Conservation (phyloP, 1,140 invertebrate genomes). For the Saccostrea glomerata region DNA sequence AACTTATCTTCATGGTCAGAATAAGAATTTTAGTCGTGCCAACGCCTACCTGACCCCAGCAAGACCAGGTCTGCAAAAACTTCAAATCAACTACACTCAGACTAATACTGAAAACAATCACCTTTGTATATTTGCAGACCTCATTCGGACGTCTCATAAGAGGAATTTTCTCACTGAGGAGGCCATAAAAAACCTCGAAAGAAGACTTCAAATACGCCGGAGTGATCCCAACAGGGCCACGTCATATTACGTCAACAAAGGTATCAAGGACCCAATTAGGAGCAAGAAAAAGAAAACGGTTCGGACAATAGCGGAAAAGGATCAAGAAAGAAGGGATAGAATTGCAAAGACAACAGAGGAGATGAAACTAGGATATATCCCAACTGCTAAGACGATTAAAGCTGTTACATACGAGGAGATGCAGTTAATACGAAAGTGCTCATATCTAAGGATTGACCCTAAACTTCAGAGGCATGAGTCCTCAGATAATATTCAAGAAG, state of each 20-base stretch:
- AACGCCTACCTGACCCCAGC: conserved; percentile 56
- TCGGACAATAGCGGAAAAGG: conserved; percentile 55
- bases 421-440: conserved; percentile 51
- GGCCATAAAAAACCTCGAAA: conserved; percentile 57
- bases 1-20: conserved; percentile 56
- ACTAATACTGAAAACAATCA: conserved; percentile 65
- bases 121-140: conserved; percentile 62
- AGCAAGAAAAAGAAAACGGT: conserved; percentile 41
- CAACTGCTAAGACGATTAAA: conserved; percentile 49
- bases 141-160: conserved; percentile 60
- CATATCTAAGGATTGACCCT: conserved; percentile 57
- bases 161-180: conserved; percentile 59
- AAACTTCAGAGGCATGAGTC: conserved; percentile 23
- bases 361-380: conserved; percentile 54
- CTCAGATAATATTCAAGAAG: not conserved
- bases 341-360: conserved; percentile 57
- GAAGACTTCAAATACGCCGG: conserved; percentile 59
- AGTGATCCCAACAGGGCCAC: conserved; percentile 57
- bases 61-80: conserved; percentile 55
- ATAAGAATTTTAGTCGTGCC: conserved; percentile 56
- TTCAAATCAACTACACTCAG: conserved; percentile 63
- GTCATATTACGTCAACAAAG: conserved; percentile 59
- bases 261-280: conserved; percentile 35
- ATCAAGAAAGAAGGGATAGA: conserved; percentile 57
- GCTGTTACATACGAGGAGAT: conserved; percentile 49